A percentile compares a stretch with the other conserved stretches of the same genome.
These are phyloP conservation scores for Diaphora mendica DNA, from an alignment of 2,888 invertebrate genomes.

Conservation along the genomic window DNA sequence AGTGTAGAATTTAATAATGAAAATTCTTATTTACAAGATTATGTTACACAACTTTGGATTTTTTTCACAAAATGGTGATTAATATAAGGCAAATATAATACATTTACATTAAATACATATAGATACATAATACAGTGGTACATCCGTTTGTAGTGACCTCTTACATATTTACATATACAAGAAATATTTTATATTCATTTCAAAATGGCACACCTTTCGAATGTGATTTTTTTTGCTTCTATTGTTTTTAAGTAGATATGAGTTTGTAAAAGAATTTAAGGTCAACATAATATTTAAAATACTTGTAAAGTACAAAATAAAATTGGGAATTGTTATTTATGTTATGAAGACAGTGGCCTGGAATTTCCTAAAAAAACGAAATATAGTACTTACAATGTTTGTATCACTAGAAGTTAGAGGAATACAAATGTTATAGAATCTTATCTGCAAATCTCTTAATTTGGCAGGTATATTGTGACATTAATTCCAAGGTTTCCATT, in stretches of 20 bases:
- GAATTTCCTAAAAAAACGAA: neutral
- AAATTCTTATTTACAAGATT: neutral
- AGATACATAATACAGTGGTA: neutral
- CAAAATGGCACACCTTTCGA: neutral
- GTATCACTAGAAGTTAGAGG: constrained; percentile 20
- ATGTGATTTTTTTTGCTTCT: neutral
- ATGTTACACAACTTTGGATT: neutral
- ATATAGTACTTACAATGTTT: constrained; percentile 12
- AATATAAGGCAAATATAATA: neutral
- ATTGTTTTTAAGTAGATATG: neutral
- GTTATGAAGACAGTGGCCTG: constrained; percentile 12
- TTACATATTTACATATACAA: neutral
- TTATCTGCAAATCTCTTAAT: constrained; percentile 51
- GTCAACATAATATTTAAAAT: neutral
- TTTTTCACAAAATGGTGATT: neutral
- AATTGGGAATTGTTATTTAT: neutral
- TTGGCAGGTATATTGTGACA: constrained; percentile 97
- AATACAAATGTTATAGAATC: constrained; percentile 9
- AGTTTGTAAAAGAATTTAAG: neutral
- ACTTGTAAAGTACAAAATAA: neutral
- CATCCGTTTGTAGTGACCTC: neutral
- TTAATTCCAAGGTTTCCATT: constrained; percentile 99
- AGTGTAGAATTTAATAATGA: neutral
- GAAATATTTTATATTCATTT: neutral
- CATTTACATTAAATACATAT: neutral